Evolutionary conservation across 2,797 vertebrate genomes (phyloP).

Genomic region (Eulemur coronatus): DNA sequence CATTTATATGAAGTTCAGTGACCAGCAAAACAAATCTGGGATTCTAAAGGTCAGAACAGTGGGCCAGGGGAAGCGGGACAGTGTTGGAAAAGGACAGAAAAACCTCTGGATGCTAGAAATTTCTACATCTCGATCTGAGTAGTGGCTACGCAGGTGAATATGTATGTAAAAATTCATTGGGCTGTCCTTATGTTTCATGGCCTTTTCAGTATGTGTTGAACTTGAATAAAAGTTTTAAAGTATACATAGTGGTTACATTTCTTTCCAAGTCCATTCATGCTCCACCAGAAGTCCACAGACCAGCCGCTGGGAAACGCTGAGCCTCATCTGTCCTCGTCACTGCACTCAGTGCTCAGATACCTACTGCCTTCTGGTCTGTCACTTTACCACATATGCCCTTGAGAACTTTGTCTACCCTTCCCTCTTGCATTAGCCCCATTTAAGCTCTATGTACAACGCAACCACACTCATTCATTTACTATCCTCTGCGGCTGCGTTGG

Average conservation of each 20-base stretch:
- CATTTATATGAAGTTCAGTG: neutral
- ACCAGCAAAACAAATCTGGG: neutral
- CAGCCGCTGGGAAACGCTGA: neutral
- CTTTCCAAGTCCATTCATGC: neutral
- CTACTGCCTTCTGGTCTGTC: neutral
- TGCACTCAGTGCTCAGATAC: rapidly evolving
- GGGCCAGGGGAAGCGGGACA: neutral
- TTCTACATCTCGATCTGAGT: neutral
- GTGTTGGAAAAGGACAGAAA: neutral
- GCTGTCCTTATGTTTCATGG: neutral
- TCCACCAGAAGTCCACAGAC: rapidly evolving
- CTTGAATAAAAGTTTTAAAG: neutral
- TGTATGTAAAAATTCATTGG: neutral
- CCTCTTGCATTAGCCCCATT: neutral
- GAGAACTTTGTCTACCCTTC: neutral
- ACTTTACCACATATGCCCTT: neutral
- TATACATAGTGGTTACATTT: neutral
- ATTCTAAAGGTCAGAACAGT: neutral
- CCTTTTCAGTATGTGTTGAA: neutral
- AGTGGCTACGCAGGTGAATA: neutral
- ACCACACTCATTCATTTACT: rapidly evolving
- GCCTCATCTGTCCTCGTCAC: neutral
- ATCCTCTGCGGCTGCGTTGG: neutral
- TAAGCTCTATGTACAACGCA: neutral
- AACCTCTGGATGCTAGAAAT: neutral